phyloP scores from a whole-genome alignment of 2,797 vertebrate genomes.

The Dipus sagitta region DNA sequence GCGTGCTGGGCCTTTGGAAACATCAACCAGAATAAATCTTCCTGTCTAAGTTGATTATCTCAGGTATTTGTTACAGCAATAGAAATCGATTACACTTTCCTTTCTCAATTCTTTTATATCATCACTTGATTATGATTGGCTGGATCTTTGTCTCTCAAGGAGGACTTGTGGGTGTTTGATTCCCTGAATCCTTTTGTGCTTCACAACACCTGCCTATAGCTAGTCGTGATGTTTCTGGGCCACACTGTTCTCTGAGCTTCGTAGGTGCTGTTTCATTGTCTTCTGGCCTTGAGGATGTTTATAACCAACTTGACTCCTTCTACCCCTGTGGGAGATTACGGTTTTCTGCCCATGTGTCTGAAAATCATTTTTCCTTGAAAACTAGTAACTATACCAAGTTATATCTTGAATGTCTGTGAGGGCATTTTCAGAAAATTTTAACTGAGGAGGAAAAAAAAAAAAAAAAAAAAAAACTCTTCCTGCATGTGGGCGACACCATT shows the following conservation, averaged over 20 bases:
- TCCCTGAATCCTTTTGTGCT: not conserved
- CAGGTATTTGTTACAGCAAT: not conserved
- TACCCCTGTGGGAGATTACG: not conserved
- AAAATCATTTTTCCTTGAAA: slow-evolving; percentile 50
- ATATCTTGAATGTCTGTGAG: not conserved
- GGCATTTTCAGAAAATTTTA: not conserved
- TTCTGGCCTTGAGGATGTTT: not conserved
- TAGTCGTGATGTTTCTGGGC: not conserved
- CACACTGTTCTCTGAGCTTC: slow-evolving; percentile 3
- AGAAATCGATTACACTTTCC: not conserved
- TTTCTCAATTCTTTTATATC: not conserved
- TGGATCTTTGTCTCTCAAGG: not conserved
- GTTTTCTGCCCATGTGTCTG: slow-evolving; percentile 11
- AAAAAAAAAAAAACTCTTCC: too few species aligned
- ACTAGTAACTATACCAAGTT: not conserved
- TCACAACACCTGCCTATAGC: not conserved
- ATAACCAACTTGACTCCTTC: not conserved
- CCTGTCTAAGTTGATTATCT: not conserved
- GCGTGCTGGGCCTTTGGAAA: not conserved
- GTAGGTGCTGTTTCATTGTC: not conserved
- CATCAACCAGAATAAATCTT: not conserved
- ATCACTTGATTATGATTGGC: not conserved
- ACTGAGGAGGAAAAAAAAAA: not conserved
- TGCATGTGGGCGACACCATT: not conserved
- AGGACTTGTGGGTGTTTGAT: not conserved